Evolutionary conservation across 2,113 vertebrate species (phyloP).

Genomic region (Muntiacus muntjak): DNA sequence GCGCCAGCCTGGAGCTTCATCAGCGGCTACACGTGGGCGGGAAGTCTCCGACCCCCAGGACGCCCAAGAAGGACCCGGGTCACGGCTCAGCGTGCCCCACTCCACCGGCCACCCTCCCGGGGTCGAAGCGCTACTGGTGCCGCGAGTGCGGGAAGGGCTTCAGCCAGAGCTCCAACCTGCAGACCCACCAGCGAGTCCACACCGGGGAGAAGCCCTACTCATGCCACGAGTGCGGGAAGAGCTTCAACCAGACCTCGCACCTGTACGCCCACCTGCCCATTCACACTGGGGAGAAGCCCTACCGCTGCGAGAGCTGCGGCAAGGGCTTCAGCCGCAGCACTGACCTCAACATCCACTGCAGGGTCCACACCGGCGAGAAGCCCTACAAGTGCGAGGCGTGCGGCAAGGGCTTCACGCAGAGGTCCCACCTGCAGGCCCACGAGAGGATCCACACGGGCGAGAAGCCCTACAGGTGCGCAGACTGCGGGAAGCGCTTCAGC

Average conservation of each 20-base stretch:
- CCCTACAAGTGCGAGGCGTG: slow-evolving; percentile 68
- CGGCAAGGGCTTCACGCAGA: slow-evolving; percentile 68
- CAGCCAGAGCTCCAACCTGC: slow-evolving; percentile 70
- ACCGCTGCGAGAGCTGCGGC: slow-evolving; percentile 60
- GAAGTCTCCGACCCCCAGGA: fast-evolving
- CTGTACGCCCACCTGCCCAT: slow-evolving; percentile 66
- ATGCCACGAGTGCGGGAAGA: slow-evolving; percentile 62
- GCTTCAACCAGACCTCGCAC: slow-evolving; percentile 69
- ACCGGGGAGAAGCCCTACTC: slow-evolving; percentile 67
- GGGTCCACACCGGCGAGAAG: slow-evolving; percentile 68
- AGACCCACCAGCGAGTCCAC: slow-evolving; percentile 68
- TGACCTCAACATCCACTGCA: slow-evolving; percentile 59
- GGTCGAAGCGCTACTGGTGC: slow-evolving; percentile 69
- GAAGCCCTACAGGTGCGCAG: slow-evolving; percentile 64
- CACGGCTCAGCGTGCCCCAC: fast-evolving
- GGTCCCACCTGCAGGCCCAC: slow-evolving; percentile 72
- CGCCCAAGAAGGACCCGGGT: fast-evolving
- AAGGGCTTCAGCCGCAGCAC: slow-evolving; percentile 66
- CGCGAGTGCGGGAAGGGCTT: slow-evolving; percentile 67
- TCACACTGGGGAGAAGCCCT: slow-evolving; percentile 63
- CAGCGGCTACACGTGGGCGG: background rate
- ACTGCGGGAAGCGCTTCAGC: slow-evolving; percentile 71
- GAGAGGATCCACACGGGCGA: slow-evolving; percentile 70
- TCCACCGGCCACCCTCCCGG: fast-evolving
- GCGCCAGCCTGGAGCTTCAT: background rate